Base-by-base conservation (phyloP, 2,888 invertebrate genomes). In the Kuschelorhynchus macadamiae region DNA sequence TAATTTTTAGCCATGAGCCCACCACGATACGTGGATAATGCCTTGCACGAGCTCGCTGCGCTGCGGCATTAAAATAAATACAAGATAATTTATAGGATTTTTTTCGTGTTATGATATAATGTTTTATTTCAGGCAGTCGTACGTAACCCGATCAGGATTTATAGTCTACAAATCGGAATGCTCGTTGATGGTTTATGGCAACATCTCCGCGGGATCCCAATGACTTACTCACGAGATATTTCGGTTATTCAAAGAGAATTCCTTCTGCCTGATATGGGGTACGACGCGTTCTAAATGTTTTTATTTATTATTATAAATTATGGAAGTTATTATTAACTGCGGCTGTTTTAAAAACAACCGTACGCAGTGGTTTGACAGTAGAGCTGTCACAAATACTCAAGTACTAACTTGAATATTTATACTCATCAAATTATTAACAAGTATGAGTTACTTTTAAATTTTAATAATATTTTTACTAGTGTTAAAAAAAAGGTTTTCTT, bases 91-190 rank as follows among this genome's bases (percentile, higher is more conserved):
- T 50, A 50, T 50, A 33, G 50, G 18, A 17, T 50, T 50, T 50
- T 50, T 50, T 33, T 36, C 50, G 18, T 50, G 50, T 50, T 50
- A 50, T 50, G 50, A 50, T 50, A 50, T 50, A 50, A 50, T 50
- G 50, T 50, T 50, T 50, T 50, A 50, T 50, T 50, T 50, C 50
- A 50, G 36, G 50, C 50, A 50, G 50, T 50, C 33, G 36, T 50
- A 33, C 33, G 50, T 50, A 50, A 50, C 50, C 36, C 33, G 50
- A 50, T 50, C 50, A 50, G 33, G 33, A 50, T 50, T 50, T 50
- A 50, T 50, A 50, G 50, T 50, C 50, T 50, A 50, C 50, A 50
- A 50, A 50, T 50, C 50, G 20, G 50, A 50, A 50, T 50, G 50
- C 18, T 50, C 33, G 50, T 30, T 50, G 50, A 50, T 50, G 50